Percentiles rank a stretch among this genome's conserved stretches.
phyloP scores from a whole-genome alignment of 2,888 invertebrate species.

The Sinopyrophorus schimmeli region DNA sequence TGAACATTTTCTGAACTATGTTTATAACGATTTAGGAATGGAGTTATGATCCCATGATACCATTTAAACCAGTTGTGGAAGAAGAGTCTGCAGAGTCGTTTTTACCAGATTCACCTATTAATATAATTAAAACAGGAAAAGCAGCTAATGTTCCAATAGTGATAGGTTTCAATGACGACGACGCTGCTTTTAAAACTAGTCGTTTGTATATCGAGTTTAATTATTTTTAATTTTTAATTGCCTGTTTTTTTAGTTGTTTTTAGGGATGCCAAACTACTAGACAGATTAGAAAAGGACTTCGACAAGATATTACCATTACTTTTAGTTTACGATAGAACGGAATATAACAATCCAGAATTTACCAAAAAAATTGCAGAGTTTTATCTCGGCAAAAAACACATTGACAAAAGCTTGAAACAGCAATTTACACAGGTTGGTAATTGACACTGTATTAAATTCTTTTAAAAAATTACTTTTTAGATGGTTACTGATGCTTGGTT shows the following conservation, averaged over 20 bases:
- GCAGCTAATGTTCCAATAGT: constrained; percentile 68
- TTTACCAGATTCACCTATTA: constrained; percentile 65
- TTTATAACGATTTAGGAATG: no score
- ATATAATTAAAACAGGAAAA: constrained; percentile 56
- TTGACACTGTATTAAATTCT: not conserved
- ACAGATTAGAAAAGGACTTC: constrained; percentile 55
- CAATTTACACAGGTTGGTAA: constrained; percentile 52
- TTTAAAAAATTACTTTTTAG: constrained; percentile 53
- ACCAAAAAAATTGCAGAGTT: constrained; percentile 54
- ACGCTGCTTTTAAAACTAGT: constrained; percentile 69
- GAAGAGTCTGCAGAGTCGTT: constrained; percentile 70
- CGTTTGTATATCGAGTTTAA: constrained; percentile 52
- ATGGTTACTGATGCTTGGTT: constrained; percentile 75
- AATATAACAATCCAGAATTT: constrained; percentile 48
- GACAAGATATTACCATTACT: constrained; percentile 52
- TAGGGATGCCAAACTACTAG: constrained; percentile 47
- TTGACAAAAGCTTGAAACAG: no score
- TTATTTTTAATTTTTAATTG: not conserved
- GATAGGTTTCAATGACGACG: constrained; percentile 72
- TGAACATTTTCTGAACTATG: no score
- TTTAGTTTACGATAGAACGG: constrained; percentile 53
- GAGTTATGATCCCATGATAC: constrained; percentile 79
- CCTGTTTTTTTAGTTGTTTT: no score
- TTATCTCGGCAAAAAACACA: constrained; percentile 53
- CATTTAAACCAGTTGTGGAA: constrained; percentile 78